These are phyloP conservation scores for Heliconius hermathena DNA, from an alignment of 1,140 invertebrate genomes.

Conservation along the genomic window DNA sequence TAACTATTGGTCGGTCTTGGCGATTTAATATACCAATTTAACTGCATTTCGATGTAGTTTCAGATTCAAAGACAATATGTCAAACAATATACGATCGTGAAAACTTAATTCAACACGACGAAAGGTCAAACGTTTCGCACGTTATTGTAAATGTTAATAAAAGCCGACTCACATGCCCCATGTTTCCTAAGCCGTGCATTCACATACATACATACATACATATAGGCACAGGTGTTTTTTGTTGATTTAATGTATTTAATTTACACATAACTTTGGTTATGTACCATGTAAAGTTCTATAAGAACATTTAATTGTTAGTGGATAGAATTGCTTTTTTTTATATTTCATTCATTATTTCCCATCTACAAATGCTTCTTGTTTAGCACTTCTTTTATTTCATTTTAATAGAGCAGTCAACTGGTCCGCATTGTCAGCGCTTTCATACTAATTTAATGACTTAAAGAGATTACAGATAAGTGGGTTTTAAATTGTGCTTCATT, in stretches of 20 bases:
- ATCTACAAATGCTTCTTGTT: neutral
- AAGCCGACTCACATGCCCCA: constrained; percentile 7
- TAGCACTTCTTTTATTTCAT: neutral
- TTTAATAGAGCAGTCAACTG: neutral
- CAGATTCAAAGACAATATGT: neutral
- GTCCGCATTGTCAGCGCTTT: neutral
- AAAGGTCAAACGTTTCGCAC: constrained; percentile 29
- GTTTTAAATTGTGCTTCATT: neutral
- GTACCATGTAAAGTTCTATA: neutral
- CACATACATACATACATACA: neutral
- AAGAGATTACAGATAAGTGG: neutral
- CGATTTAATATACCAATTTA: too few species aligned
- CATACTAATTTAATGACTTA: neutral
- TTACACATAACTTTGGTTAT: neutral
- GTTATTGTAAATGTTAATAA: constrained; percentile 25
- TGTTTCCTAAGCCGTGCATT: neutral
- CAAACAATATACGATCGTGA: neutral
- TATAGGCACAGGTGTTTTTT: constrained; percentile 10
- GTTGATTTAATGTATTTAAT: neutral
- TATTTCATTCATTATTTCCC: neutral
- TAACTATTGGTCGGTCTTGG: too few species aligned
- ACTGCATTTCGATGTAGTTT: neutral
- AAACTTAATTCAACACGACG: neutral
- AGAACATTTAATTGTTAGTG: neutral
- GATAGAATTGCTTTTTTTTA: neutral